A percentile compares a stretch with the other conserved stretches of the same genome.
Conservation (phyloP, 2,113 vertebrate species). For the Leptocoma aspasia region DNA sequence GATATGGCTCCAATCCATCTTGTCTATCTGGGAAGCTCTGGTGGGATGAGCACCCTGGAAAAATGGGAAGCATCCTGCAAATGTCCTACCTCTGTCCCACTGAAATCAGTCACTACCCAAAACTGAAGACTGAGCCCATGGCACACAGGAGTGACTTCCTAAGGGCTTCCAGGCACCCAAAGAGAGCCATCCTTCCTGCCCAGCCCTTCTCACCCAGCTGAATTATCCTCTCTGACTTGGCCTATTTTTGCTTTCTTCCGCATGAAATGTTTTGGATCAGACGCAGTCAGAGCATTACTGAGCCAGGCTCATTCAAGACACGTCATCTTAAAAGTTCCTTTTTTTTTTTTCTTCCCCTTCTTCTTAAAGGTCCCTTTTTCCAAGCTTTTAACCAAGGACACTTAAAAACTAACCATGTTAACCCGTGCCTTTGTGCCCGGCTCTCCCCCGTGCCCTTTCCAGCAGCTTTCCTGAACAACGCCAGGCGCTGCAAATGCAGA, state of each 20-base stretch:
- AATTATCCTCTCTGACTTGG: slow-evolving; percentile 51
- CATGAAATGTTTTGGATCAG: slow-evolving; percentile 17
- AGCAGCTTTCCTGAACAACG: fast-evolving
- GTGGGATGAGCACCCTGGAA: not conserved
- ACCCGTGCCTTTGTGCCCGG: fast-evolving
- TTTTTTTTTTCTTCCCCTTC: not conserved
- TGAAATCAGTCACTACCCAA: not conserved
- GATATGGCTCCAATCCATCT: not conserved
- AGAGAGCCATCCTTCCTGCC: not conserved
- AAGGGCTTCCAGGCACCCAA: not conserved
- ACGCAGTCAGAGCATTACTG: not conserved
- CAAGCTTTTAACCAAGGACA: not conserved
- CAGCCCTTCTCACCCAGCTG: not conserved
- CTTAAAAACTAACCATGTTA: not conserved
- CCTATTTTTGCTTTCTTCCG: slow-evolving; percentile 57
- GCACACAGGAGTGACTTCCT: not conserved
- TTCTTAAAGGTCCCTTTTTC: not conserved
- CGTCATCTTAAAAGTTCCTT: not conserved
- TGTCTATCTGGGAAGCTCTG: not conserved
- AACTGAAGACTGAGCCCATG: not conserved
- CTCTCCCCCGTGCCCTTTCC: not conserved
- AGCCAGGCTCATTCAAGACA: slow-evolving; percentile 10
- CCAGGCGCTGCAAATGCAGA: not conserved
- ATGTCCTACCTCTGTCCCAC: not conserved
- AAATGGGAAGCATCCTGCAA: not conserved